Evolutionary conservation across 2,888 invertebrate genomes (phyloP).

Genomic region (Ophion costatus): DNA sequence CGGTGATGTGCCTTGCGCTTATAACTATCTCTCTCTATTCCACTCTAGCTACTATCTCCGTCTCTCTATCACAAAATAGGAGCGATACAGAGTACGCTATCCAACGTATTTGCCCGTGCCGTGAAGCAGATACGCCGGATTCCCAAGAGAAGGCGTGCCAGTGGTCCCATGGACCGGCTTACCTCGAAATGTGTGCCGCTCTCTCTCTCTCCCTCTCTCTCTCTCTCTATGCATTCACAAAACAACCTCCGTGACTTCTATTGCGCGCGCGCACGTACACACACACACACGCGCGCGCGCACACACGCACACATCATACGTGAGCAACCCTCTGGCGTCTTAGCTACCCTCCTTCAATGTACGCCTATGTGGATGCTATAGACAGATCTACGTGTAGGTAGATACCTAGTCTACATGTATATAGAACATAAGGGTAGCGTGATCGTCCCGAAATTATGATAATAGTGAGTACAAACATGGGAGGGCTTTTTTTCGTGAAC

Average conservation of each 20-base stretch:
- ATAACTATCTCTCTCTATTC: conserved; percentile 27
- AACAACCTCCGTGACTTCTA: conserved; percentile 35
- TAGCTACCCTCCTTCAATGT: conserved; percentile 42
- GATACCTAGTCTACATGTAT: not conserved
- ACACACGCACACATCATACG: conserved; percentile 5
- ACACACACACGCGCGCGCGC: not conserved
- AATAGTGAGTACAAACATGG: conserved; percentile 42
- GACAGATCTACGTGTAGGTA: not conserved
- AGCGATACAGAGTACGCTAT: conserved; percentile 72
- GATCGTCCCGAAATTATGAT: conserved; percentile 60
- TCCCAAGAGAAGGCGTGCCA: conserved; percentile 80
- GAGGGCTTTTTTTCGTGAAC: conserved; percentile 22
- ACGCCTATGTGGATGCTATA: not conserved
- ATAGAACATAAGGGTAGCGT: not conserved
- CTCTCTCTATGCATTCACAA: conserved; percentile 4
- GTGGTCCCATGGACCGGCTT: conserved; percentile 79
- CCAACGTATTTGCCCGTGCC: conserved; percentile 80
- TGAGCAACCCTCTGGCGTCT: conserved; percentile 51
- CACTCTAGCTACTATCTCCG: conserved; percentile 24
- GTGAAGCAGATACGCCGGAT: conserved; percentile 79
- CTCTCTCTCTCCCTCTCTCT: conserved; percentile 45
- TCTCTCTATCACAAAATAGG: conserved; percentile 77
- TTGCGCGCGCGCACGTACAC: too few species aligned
- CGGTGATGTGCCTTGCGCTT: conserved; percentile 38
- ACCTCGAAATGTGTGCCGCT: conserved; percentile 71